Evolutionary conservation across 2,888 invertebrate genomes (phyloP).

Genomic region (Eilema depressum): DNA sequence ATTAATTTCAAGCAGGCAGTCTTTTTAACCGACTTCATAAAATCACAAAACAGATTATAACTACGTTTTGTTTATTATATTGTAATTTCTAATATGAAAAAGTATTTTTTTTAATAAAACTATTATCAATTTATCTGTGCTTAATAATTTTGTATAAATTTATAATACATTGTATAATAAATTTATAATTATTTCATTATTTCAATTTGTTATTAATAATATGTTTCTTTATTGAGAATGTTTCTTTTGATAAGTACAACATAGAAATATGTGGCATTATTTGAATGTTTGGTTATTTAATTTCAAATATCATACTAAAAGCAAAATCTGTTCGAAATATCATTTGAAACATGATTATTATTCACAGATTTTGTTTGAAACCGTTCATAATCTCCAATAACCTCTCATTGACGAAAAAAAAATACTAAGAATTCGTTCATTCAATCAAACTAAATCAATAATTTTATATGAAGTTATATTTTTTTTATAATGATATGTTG

Average conservation of each 20-base stretch:
- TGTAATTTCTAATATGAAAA: not conserved
- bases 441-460: constrained; percentile 19
- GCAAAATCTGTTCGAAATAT: not conserved
- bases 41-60: not conserved
- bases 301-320: not conserved
- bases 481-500: constrained; percentile 61
- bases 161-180: not conserved
- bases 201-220: not conserved
- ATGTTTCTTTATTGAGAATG: not conserved
- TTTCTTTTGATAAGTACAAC: not conserved
- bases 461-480: constrained; percentile 42
- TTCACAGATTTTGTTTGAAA: not conserved
- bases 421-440: not conserved
- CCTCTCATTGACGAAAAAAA: not conserved
- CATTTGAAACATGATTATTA: not conserved
- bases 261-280: not conserved
- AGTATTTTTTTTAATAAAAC: not conserved
- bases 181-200: not conserved
- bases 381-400: not conserved
- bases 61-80: not conserved
- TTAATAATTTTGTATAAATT: not conserved
- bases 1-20: not conserved
- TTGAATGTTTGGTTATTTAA: not conserved
- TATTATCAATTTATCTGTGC: not conserved
- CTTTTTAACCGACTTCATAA: no score